Evolutionary conservation across 2,888 invertebrate species (phyloP).

Genomic region (Mythimna albipuncta): DNA sequence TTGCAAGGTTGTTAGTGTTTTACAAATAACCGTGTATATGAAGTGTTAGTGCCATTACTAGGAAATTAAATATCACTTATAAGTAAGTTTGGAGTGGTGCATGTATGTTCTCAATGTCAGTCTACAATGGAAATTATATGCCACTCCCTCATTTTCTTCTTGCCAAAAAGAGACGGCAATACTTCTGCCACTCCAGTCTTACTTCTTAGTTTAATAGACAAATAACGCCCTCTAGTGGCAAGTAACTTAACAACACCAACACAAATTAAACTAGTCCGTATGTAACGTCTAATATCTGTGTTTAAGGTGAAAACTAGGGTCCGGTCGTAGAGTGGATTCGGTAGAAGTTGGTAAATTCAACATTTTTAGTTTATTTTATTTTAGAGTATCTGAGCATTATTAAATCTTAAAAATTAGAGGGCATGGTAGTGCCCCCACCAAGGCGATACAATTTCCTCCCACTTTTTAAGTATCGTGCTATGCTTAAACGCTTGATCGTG

Average conservation of each 20-base stretch:
- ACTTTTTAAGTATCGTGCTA: no score
- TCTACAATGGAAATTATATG: not conserved
- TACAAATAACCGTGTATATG: not conserved
- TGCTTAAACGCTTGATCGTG: no score
- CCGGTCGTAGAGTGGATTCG: no score
- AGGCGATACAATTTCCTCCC: no score
- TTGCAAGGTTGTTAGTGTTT: no score
- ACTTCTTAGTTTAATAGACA: constrained; percentile 16
- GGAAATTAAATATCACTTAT: not conserved
- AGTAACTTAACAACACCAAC: constrained; percentile 29
- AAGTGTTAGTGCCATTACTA: constrained; percentile 21
- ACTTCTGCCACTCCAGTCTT: not conserved
- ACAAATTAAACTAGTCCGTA: constrained; percentile 48
- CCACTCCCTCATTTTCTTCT: not conserved
- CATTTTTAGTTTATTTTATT: no score
- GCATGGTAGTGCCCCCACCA: no score
- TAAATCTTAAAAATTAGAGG: no score
- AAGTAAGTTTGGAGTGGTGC: constrained; percentile 13
- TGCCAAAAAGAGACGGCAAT: constrained; percentile 4
- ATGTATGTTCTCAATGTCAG: not conserved
- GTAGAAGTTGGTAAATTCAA: no score
- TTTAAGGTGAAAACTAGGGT: not conserved
- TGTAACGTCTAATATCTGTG: constrained; percentile 7
- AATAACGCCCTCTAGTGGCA: constrained; percentile 33
- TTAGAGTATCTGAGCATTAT: no score